These are phyloP conservation scores for Allophyes oxyacanthae DNA, from an alignment of 2,888 invertebrate species.

Conservation along the genomic window DNA sequence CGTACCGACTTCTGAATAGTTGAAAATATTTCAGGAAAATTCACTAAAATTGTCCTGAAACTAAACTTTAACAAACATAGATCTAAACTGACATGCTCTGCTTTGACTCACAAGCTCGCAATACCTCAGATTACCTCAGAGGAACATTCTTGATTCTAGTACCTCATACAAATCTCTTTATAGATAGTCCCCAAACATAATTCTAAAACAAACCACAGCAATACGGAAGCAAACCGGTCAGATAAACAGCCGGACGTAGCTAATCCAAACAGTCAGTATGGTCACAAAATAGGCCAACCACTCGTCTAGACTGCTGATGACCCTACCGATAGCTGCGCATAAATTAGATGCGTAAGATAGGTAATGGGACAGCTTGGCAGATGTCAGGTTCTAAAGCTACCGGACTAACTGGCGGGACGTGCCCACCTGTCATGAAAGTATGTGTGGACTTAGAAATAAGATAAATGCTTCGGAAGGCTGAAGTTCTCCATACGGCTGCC, in stretches of 20 bases:
- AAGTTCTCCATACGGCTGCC: too few species aligned
- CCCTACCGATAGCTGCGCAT: constrained; percentile 22
- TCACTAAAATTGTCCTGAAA: too few species aligned
- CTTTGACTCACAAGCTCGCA: too few species aligned
- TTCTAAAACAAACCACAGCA: constrained; percentile 9
- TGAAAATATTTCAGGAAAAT: too few species aligned
- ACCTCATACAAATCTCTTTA: background rate
- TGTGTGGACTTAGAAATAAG: too few species aligned
- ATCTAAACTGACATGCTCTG: too few species aligned
- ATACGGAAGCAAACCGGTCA: constrained; percentile 27
- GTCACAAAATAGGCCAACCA: constrained; percentile 31
- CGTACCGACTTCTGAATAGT: too few species aligned
- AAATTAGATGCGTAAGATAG: constrained; percentile 18
- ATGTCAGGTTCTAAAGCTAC: constrained; percentile 3
- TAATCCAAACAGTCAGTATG: constrained; percentile 27
- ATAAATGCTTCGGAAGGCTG: too few species aligned
- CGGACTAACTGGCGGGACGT: constrained; percentile 3
- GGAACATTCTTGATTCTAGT: too few species aligned
- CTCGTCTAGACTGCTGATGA: constrained; percentile 38
- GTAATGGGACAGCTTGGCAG: constrained; percentile 24
- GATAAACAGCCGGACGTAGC: constrained; percentile 24
- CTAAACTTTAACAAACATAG: too few species aligned
- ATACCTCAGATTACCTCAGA: too few species aligned
- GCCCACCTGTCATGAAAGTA: constrained; percentile 7
- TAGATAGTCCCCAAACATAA: background rate